Percentiles rank a stretch among this genome's conserved stretches.
Evolutionary conservation across 2,113 vertebrate species (phyloP).

Genomic region (Saiga tatarica): DNA sequence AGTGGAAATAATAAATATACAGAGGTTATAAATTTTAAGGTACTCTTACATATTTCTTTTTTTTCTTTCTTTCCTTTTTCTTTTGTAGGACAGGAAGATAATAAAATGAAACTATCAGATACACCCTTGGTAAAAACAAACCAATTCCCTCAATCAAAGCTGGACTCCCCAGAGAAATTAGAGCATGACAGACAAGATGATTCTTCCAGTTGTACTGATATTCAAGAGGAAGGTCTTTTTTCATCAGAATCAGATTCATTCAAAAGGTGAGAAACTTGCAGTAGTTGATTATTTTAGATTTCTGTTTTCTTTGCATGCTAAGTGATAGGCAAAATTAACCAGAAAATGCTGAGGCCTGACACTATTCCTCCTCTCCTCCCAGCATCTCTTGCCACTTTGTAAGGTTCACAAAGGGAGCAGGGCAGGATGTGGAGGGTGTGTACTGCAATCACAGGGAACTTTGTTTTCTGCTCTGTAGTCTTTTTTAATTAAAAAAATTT

Average conservation of each 20-base stretch:
- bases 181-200: neutral
- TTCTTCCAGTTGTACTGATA: neutral
- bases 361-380: neutral
- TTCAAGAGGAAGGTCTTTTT: neutral
- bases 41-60: neutral
- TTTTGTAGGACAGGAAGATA: constrained; percentile 51
- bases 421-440: neutral
- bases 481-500: neutral
- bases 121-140: neutral
- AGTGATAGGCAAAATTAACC: neutral
- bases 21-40: neutral
- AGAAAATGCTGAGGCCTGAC: neutral
- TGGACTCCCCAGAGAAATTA: neutral
- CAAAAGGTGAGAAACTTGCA: constrained; percentile 75
- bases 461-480: neutral
- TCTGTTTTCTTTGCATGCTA: neutral
- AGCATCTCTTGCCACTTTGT: neutral
- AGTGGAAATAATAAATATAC: neutral
- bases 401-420: neutral
- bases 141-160: neutral
- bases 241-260: constrained; percentile 57
- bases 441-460: too few relatives aligned
- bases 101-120: constrained; percentile 16
- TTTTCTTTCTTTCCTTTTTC: neutral
- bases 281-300: neutral